Evolutionary conservation across 2,797 vertebrate genomes (phyloP).

Genomic region (Gouania willdenowi): DNA sequence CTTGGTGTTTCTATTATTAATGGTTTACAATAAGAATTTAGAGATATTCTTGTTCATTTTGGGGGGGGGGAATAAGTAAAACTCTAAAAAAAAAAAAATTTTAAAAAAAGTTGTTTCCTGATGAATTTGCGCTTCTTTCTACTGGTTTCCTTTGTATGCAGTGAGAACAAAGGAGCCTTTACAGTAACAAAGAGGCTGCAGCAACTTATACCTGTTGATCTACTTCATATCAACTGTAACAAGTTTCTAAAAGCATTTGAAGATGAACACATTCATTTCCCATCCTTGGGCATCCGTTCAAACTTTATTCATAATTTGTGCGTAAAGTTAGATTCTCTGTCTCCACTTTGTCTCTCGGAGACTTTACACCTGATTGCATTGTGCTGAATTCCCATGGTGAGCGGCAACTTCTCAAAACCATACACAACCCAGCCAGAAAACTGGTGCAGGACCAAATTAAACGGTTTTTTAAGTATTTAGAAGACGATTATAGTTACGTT

Average conservation of each 20-base stretch:
- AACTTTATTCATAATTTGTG: neutral
- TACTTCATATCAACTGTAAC: conserved; percentile 39
- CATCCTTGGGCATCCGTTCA: neutral
- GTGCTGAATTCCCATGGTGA: conserved; percentile 56
- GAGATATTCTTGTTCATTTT: too few species aligned
- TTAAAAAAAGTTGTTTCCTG: conserved; percentile 28
- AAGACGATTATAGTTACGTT: conserved; percentile 15
- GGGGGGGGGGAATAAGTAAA: too few species aligned
- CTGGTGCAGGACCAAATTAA: neutral
- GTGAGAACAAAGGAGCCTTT: conserved; percentile 76
- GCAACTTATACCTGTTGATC: conserved; percentile 91
- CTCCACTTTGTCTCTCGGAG: conserved; percentile 34
- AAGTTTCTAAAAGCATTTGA: conserved; percentile 38
- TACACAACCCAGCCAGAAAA: conserved; percentile 7
- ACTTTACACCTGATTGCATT: conserved; percentile 72
- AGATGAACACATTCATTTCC: neutral
- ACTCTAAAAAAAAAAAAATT: too few species aligned
- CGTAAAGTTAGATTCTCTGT: conserved; percentile 40
- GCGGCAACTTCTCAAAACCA: conserved; percentile 41
- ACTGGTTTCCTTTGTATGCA: conserved; percentile 56
- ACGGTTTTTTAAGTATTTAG: conserved; percentile 20
- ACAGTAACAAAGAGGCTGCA: conserved; percentile 75
- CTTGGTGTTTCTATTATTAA: neutral
- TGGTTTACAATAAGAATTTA: neutral
- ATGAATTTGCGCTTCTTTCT: conserved; percentile 48